These are phyloP conservation scores for Formica aserva DNA, from an alignment of 2,888 invertebrate species.

Conservation along the genomic window DNA sequence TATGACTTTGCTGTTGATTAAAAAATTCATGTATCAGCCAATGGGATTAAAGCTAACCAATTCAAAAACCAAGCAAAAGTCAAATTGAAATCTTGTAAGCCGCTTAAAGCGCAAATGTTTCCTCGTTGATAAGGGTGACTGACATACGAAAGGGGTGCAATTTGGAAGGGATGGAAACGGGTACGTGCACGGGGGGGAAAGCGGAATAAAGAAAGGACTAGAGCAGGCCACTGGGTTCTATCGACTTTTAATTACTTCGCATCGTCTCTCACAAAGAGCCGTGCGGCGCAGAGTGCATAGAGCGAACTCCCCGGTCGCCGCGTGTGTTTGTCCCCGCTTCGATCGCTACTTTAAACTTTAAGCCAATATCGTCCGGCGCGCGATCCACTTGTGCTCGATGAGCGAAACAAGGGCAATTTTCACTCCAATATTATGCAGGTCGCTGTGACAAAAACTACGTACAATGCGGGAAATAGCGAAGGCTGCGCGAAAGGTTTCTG, in stretches of 20 bases:
- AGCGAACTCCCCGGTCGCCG: conserved; percentile 37
- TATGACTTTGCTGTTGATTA: conserved; percentile 24
- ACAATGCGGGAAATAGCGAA: conserved; percentile 8
- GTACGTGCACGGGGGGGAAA: conserved; percentile 36
- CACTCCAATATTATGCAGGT: conserved; percentile 38
- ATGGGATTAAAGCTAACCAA: conserved; percentile 39
- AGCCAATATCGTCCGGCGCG: conserved; percentile 65
- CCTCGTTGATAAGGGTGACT: conserved; percentile 29
- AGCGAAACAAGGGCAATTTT: conserved; percentile 58
- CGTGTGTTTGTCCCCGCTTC: conserved; percentile 57
- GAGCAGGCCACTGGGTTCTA: conserved; percentile 81
- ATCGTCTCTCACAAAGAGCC: conserved; percentile 78
- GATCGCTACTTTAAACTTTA: conserved; percentile 68
- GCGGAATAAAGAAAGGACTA: conserved; percentile 58
- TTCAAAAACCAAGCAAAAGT: conserved; percentile 33
- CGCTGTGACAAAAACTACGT: conserved; percentile 35
- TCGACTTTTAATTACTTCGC: conserved; percentile 84
- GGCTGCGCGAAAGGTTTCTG: neutral
- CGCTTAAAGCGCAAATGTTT: conserved; percentile 43
- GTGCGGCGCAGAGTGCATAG: conserved; percentile 52
- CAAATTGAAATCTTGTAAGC: conserved; percentile 36
- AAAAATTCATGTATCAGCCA: conserved; percentile 15
- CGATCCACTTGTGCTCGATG: conserved; percentile 27
- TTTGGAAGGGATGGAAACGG: conserved; percentile 21
- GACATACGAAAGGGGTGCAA: conserved; percentile 17